Percentiles rank a stretch among this genome's conserved stretches.
Evolutionary conservation across 2,888 invertebrate genomes (phyloP).

Genomic region (Spilarctia lutea): DNA sequence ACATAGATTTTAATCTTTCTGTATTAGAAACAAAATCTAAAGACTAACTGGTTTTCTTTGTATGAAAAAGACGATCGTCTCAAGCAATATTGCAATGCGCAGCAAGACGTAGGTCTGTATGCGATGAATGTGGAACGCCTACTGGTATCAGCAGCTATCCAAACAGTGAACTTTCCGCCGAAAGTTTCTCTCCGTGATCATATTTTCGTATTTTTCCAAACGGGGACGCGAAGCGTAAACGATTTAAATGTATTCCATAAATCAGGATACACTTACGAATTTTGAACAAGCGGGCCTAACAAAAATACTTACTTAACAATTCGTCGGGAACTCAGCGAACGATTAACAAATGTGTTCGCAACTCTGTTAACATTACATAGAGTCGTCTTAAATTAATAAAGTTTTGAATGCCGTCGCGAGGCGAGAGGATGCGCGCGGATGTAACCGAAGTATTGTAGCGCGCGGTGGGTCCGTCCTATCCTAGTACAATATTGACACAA

Average conservation of each 20-base stretch:
- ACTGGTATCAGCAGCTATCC: conserved; percentile 65
- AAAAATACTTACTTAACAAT: conserved; percentile 78
- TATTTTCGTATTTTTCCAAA: conserved; percentile 79
- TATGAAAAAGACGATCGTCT: background rate
- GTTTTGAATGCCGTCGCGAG: conserved; percentile 57
- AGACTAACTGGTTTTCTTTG: background rate
- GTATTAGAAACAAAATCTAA: background rate
- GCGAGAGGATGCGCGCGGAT: conserved; percentile 42
- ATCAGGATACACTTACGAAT: conserved; percentile 76
- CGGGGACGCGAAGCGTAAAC: conserved; percentile 65
- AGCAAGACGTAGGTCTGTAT: conserved; percentile 8
- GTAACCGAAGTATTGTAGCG: conserved; percentile 37
- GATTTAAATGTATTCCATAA: conserved; percentile 79
- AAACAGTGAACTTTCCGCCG: conserved; percentile 69
- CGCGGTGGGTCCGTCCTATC: conserved; percentile 64
- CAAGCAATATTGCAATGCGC: background rate
- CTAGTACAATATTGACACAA: conserved; percentile 87
- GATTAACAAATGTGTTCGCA: conserved; percentile 71
- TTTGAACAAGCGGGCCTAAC: conserved; percentile 67
- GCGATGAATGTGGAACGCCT: conserved; percentile 12
- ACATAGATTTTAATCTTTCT: too few species aligned
- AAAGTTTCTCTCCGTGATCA: conserved; percentile 65
- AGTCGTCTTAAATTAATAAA: conserved; percentile 75
- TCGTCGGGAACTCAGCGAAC: conserved; percentile 60
- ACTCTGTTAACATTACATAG: conserved; percentile 57